Base-by-base conservation (phyloP, 2,113 vertebrate genomes). In the Zingel zingel region DNA sequence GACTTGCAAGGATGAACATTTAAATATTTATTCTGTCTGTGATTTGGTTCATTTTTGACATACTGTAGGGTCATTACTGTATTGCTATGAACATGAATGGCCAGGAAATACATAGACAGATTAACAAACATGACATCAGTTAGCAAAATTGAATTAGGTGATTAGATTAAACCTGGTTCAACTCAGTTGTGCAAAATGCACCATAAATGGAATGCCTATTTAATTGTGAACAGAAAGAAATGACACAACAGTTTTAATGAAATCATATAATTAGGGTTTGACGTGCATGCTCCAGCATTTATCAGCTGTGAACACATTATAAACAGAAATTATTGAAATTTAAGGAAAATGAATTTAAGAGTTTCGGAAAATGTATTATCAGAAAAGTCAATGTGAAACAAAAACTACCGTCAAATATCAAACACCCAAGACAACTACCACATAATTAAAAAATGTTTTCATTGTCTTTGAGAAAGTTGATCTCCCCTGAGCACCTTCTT, bases 1-100 rank as follows among this genome's bases (percentile, higher is more conserved):
- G 18, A 70, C 83, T 59, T 74, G 57, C 2, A 13, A 23, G 84
- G 86, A 80, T 79, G 77, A 80, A 68, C 64, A 50, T 43, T 43
- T 43, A 2, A 43, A 11, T 43, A 11, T 43, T 43, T 11, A 43
- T 43, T 43, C 39, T 75, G 12, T 1, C 14, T 45, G n/a, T 58
- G 16, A 62, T 5, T 53, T 16, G n/a, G 16, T 66, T 47, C 10
- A 33, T 19, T 53, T 67, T 43, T 58, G 50, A 45, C 2, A 53
- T 11, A 2, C 15, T n/a, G 8, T n/a, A n/a, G 6, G 30, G 18
- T 70, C 70, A 43, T 10, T 21, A 7, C 16, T 54, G 19, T n/a
- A 30, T 61, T 63, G 2, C 39, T 58, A 14, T 54, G 21, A 54
- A 39, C 7, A 12, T 12, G 23, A 50, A 33, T 74, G 27, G 18